phyloP scores from a whole-genome alignment of 2,888 invertebrate species.

The Silvanus unidentatus region DNA sequence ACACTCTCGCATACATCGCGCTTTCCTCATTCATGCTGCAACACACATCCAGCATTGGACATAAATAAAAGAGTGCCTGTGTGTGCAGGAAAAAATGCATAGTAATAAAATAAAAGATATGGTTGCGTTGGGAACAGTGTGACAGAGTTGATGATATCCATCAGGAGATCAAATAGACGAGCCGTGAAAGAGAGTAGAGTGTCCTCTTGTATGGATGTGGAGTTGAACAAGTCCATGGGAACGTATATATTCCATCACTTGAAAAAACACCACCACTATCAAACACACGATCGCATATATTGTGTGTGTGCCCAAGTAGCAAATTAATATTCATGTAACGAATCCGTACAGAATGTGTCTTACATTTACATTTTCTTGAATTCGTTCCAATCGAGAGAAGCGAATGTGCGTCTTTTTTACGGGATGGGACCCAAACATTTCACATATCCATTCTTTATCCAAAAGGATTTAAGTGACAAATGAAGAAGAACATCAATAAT shows the following conservation, averaged over 20 bases:
- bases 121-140: no score
- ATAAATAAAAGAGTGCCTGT: no score
- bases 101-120: no score
- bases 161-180: slow-evolving; percentile 27
- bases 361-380: slow-evolving; percentile 2
- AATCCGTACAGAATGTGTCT: slow-evolving; percentile 15
- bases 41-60: no score
- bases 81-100: no score
- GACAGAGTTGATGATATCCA: slow-evolving; percentile 23
- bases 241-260: slow-evolving; percentile 10
- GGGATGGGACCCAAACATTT: no score
- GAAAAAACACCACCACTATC: slow-evolving; percentile 26
- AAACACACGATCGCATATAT: slow-evolving; percentile 29
- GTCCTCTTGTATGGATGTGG: slow-evolving; percentile 2
- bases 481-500: no score
- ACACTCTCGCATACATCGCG: no score
- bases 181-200: slow-evolving; percentile 27
- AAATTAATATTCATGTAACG: slow-evolving; percentile 38
- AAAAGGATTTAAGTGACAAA: slow-evolving; percentile 3
- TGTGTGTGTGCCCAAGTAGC: slow-evolving; percentile 31
- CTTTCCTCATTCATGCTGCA: no score
- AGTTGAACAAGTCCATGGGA: slow-evolving; percentile 30
- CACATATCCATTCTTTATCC: no score
- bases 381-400: background rate
- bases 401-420: background rate